phyloP scores from a whole-genome alignment of 2,113 vertebrate genomes.

The Sterrhoptilus dennistouni region DNA sequence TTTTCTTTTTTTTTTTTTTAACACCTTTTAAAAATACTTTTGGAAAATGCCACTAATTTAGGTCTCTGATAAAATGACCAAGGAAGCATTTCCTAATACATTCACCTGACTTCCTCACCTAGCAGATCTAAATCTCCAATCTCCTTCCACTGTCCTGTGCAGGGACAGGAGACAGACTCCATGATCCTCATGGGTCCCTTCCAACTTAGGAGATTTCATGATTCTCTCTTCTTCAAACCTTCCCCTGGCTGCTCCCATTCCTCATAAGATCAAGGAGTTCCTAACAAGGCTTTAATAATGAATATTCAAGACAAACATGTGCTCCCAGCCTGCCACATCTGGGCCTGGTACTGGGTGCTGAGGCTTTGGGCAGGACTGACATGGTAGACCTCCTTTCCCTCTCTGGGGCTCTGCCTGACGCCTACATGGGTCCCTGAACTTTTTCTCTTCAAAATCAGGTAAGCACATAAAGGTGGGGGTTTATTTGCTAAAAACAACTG shows the following conservation, averaged over 20 bases:
- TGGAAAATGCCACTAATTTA: not conserved
- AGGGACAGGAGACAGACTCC: not conserved
- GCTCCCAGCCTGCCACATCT: accelerated
- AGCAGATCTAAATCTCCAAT: not conserved
- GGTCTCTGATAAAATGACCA: not conserved
- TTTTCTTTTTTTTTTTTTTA: not conserved
- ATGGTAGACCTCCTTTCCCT: not conserved
- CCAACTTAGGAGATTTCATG: not conserved
- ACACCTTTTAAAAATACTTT: not conserved
- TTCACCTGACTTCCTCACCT: not conserved
- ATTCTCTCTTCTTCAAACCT: not conserved
- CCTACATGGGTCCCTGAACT: accelerated
- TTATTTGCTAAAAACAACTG: accelerated
- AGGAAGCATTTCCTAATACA: not conserved
- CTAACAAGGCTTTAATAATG: not conserved
- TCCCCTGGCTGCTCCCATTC: not conserved
- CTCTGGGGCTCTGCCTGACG: not conserved
- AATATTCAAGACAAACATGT: not conserved
- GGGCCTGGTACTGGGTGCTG: not conserved
- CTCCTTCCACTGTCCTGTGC: not conserved
- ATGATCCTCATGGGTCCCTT: not conserved
- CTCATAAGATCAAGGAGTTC: accelerated
- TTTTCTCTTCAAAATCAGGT: not conserved
- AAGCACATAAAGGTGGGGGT: accelerated
- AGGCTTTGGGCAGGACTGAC: not conserved